Evolutionary conservation across 1,140 invertebrate genomes (phyloP), one percentile per base, ranked within the genome.

Genomic region (Halesus radiatus): DNA sequence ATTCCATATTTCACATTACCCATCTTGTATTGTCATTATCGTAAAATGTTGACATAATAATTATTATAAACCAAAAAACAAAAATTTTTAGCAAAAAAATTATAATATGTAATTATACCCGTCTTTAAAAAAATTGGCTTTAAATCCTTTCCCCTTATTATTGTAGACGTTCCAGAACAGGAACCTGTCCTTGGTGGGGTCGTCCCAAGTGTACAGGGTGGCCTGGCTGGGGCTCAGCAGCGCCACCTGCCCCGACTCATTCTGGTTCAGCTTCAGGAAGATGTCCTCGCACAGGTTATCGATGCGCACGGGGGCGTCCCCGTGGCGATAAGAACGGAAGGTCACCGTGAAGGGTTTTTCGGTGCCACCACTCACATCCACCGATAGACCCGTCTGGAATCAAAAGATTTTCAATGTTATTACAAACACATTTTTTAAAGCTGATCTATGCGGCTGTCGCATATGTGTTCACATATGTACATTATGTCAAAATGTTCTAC

Each of bases 141-240:
- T 86, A 84, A 93, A 95, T 75, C 94, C 94, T 79, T 92, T 91
- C 22, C 92, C 92, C 84, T 95, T 95, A 83, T 94, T 93, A 81
- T 95, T 95, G 85, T 96, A 96, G 15, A 96, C 92, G 85, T 96
- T 96, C 95, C 96, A 96, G 60, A 95, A 89, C 0, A 97, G 88
- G 74, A 91, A 90, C 76, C 95, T 89, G 26, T 93, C 91, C 78
- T 93, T 92, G 4, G 92, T 92, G 0, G 95, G 95, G 88, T 97
- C 95, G 85, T 97, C 96, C 96, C 96, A 97, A 0, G 95, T 96
- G 85, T 96, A 96, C 7, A 96, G 85, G 78, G 96, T 87, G 54
- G 94, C 93, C 85, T 96, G 94, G 84, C 94, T 92, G 0, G 95
- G 94, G 86, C 93, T 95, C 22, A 97, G 86, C 16, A 96, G 86